Conservation (phyloP, 1,140 invertebrate species). For the Argopecten irradians region DNA sequence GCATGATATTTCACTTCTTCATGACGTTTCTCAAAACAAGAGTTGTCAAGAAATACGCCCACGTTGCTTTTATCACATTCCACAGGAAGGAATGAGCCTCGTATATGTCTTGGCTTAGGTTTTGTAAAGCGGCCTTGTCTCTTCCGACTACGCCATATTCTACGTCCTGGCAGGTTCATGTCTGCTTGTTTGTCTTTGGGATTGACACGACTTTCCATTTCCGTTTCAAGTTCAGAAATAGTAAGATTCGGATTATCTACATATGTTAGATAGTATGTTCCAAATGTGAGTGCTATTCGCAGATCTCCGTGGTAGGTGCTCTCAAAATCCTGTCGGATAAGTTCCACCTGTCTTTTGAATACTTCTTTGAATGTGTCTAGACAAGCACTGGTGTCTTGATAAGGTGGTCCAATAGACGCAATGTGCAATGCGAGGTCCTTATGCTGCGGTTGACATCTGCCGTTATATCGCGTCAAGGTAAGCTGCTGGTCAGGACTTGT, state of each 20-base stretch:
- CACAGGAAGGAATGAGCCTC: slow-evolving; percentile 25
- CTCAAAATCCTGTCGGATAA: slow-evolving; percentile 34
- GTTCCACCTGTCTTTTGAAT: slow-evolving; percentile 11
- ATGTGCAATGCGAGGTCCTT: neutral
- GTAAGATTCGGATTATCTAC: neutral
- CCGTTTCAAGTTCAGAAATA: slow-evolving; percentile 24
- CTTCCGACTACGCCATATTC: neutral
- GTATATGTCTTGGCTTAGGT: neutral
- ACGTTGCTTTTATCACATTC: slow-evolving; percentile 26
- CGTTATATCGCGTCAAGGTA: neutral
- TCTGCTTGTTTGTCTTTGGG: neutral
- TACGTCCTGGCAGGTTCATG: neutral
- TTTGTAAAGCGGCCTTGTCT: neutral
- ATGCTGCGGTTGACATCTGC: neutral
- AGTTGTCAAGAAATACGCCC: slow-evolving; percentile 5
- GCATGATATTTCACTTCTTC: slow-evolving; percentile 34
- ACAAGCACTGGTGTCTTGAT: neutral
- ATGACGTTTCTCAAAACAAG: neutral
- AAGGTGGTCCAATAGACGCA: neutral
- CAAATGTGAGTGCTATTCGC: slow-evolving; percentile 25
- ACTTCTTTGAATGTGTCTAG: slow-evolving; percentile 4
- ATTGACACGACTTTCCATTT: neutral
- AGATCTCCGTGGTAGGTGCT: slow-evolving; percentile 27
- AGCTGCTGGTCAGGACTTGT: neutral
- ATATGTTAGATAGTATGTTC: slow-evolving; percentile 24